Percentiles rank a stretch among this genome's conserved stretches.
These are phyloP conservation scores for Triplophysa tibetana DNA, from an alignment of 2,113 vertebrate species.

Conservation along the genomic window DNA sequence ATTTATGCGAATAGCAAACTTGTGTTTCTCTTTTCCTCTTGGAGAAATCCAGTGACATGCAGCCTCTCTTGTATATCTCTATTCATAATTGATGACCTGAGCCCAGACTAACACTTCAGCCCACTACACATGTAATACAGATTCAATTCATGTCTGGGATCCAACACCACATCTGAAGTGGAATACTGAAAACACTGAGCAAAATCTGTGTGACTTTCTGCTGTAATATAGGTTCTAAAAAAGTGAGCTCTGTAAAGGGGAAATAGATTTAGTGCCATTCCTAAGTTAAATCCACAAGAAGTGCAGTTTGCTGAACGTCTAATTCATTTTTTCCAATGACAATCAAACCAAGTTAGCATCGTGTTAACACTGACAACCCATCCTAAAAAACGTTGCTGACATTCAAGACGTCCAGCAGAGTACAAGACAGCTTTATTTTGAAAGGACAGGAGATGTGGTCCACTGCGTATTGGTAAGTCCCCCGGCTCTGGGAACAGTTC, in stretches of 20 bases:
- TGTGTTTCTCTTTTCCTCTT: constrained; percentile 79
- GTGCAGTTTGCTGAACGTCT: background rate
- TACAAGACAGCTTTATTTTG: constrained; percentile 32
- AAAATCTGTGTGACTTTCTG: constrained; percentile 14
- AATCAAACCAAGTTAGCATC: background rate
- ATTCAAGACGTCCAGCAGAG: constrained; percentile 26
- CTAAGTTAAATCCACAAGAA: background rate
- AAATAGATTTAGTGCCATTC: background rate
- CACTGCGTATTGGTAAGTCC: constrained; percentile 46
- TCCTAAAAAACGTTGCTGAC: constrained; percentile 19
- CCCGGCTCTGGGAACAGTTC: constrained; percentile 63
- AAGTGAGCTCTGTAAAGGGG: background rate
- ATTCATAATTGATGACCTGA: constrained; percentile 94
- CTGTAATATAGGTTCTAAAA: background rate
- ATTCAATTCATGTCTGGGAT: constrained; percentile 79
- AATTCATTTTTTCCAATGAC: background rate
- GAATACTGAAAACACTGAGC: constrained; percentile 15
- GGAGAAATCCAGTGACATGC: constrained; percentile 80
- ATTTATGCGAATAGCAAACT: constrained; percentile 79
- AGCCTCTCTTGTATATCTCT: constrained; percentile 84
- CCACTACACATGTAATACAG: constrained; percentile 86
- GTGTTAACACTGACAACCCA: background rate
- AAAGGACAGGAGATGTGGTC: constrained; percentile 23
- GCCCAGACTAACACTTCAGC: constrained; percentile 80
- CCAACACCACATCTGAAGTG: constrained; percentile 68